Evolutionary conservation across 2,797 vertebrate genomes (phyloP).

Genomic region (Spinus olivaceus): DNA sequence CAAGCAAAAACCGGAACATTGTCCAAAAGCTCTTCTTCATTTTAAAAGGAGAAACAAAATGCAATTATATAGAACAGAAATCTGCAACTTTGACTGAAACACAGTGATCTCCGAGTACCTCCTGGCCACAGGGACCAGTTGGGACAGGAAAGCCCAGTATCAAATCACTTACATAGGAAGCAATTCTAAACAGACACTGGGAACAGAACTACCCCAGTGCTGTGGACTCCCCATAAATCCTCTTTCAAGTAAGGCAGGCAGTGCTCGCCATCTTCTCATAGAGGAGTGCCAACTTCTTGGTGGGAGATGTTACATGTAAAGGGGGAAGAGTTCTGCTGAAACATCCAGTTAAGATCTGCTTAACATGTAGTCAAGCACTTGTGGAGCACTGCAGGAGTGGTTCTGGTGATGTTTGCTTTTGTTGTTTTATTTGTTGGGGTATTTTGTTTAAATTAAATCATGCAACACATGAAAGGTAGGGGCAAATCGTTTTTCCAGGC

Average conservation of each 20-base stretch:
- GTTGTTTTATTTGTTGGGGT: neutral
- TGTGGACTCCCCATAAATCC: constrained; percentile 20
- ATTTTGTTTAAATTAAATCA: neutral
- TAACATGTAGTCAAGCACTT: neutral
- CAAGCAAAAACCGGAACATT: constrained; percentile 26
- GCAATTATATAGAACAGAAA: constrained; percentile 63
- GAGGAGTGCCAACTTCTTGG: neutral
- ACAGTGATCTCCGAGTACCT: constrained; percentile 35
- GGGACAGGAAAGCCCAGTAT: neutral
- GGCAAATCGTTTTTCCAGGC: constrained; percentile 53
- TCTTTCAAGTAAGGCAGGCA: constrained; percentile 47
- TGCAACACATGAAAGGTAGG: constrained; percentile 34
- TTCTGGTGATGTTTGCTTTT: neutral
- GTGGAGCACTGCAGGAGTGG: neutral
- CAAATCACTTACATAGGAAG: neutral
- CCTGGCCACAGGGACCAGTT: neutral
- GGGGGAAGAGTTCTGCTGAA: neutral
- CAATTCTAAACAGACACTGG: constrained; percentile 21
- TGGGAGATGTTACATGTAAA: neutral
- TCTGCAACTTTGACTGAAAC: constrained; percentile 46
- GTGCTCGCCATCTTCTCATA: neutral
- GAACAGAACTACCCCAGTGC: constrained; percentile 27
- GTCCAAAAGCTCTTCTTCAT: constrained; percentile 53
- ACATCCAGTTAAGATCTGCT: neutral
- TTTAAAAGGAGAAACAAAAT: constrained; percentile 57